A percentile compares a stretch with the other conserved stretches of the same genome.
Conservation (phyloP, 1,140 invertebrate species). For the Frieseomelitta varia region DNA sequence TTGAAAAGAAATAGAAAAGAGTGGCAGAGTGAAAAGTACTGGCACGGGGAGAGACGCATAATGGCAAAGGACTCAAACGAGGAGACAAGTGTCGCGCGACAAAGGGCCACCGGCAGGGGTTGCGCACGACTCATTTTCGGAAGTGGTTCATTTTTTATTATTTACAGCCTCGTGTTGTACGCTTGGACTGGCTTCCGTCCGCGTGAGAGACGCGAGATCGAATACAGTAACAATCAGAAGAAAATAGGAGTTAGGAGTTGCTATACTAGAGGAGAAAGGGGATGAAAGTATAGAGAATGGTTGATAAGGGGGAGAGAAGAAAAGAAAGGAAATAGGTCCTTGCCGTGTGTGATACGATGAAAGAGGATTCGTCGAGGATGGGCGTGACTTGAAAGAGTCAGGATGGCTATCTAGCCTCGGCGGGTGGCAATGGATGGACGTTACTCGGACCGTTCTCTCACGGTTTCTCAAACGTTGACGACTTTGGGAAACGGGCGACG, state of each 20-base stretch:
- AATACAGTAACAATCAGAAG: not conserved
- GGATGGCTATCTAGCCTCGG: not conserved
- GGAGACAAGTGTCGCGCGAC: slow-evolving; percentile 52
- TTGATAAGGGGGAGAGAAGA: not conserved
- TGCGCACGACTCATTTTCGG: slow-evolving; percentile 59
- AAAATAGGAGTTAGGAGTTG: not conserved
- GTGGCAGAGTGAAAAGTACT: not conserved
- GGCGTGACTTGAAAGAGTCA: not conserved
- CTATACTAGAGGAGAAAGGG: too few relatives aligned
- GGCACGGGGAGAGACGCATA: slow-evolving; percentile 11
- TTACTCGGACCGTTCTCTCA: not conserved
- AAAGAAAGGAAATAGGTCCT: not conserved
- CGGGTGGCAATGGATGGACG: not conserved
- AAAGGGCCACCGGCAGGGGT: slow-evolving; percentile 25
- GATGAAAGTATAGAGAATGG: not conserved
- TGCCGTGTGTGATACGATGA: slow-evolving; percentile 18
- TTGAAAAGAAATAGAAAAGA: not conserved
- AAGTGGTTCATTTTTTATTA: slow-evolving; percentile 63
- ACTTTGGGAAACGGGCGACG: slow-evolving; percentile 11
- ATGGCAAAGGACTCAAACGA: slow-evolving; percentile 51
- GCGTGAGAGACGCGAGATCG: not conserved
- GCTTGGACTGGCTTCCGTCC: not conserved
- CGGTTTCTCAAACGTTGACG: slow-evolving; percentile 25
- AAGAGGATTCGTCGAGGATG: slow-evolving; percentile 6
- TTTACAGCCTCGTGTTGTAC: slow-evolving; percentile 29